Base-by-base conservation (phyloP, 2,113 vertebrate species). In the Indicator maculatus region DNA sequence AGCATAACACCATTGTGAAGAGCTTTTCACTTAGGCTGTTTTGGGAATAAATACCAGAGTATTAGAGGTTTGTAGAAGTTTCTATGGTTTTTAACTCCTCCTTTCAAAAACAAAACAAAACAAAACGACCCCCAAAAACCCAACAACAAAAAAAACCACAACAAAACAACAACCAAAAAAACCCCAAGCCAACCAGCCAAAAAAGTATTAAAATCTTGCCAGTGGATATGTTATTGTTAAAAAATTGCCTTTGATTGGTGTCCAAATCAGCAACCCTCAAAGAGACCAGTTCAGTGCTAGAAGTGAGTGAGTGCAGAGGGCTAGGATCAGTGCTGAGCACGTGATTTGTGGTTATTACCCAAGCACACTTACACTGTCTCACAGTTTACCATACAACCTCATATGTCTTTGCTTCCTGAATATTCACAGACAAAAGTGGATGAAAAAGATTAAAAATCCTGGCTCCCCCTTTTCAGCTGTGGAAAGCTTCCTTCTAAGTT, bases 291-390 rank as follows among this genome's bases (percentile, higher is more conserved):
- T 88, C 60, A 33, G 13, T 7, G 4, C 83, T 77, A 67, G 67
- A 7, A 45, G 55, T 14, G 30, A 38, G 26, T 8, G 59, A 88
- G 58, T 16, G 69, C 67, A 94, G 86, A 77, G 47, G 45, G 61
- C 27, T 24, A 52, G 45, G 70, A 60, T 77, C 77, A 78, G 33
- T 52, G 72, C 69, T 74, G 86, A 91, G 70, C 4, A 16, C 63
- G 23, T 74, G 65, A 70, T 91, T 90, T 95, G 76, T 66, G 75
- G 61, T 90, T 77, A 52, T 86, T 94, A 56, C 45, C 61, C 93
- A 67, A 83, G 45, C 38, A 38, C 8, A 36, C 53, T 84, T 59
- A 74, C 8, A 20, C 31, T 76, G 64, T 80, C 67, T 86, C 60
- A 61, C 75, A 86, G 69, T 64, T 87, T 73, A 91, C 52, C 56